Evolutionary conservation across 2,113 vertebrate genomes (phyloP).

Genomic region (Hippocampus abdominalis): DNA sequence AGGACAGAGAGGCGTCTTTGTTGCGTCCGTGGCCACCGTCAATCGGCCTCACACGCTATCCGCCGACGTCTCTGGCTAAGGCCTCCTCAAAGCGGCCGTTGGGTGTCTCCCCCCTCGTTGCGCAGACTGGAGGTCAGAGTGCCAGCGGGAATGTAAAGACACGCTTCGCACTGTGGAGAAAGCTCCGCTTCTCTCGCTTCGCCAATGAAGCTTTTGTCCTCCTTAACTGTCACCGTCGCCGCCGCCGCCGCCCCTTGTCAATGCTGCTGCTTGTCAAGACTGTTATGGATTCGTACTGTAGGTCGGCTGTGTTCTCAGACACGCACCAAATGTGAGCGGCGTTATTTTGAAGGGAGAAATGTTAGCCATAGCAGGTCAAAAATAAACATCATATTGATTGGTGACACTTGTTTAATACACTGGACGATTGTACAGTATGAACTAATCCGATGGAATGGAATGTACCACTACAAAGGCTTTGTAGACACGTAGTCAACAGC

Average conservation of each 20-base stretch:
- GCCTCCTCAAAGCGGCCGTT: conserved; percentile 24
- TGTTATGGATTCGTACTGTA: neutral
- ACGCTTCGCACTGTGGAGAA: conserved; percentile 15
- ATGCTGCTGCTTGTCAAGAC: neutral
- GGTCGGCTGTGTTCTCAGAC: neutral
- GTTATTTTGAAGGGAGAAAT: neutral
- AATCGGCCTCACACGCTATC: conserved; percentile 41
- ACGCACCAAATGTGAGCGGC: neutral
- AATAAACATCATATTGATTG: neutral
- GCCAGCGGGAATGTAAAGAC: conserved; percentile 5
- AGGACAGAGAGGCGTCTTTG: conserved; percentile 54
- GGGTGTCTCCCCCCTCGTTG: conserved; percentile 22
- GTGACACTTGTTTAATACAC: no score
- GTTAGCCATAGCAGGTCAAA: neutral
- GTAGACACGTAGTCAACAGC: no score
- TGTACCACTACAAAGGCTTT: no score
- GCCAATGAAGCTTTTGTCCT: conserved; percentile 5
- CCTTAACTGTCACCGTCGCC: neutral
- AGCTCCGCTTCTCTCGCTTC: conserved; percentile 1
- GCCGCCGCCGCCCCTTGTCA: neutral
- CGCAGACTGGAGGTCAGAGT: conserved; percentile 25
- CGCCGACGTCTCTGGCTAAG: conserved; percentile 28
- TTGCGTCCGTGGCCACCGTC: conserved; percentile 33
- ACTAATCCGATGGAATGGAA: no score
- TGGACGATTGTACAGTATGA: no score